Evolutionary conservation across 1,140 invertebrate genomes (phyloP).

Genomic region (Spodoptera frugiperda): DNA sequence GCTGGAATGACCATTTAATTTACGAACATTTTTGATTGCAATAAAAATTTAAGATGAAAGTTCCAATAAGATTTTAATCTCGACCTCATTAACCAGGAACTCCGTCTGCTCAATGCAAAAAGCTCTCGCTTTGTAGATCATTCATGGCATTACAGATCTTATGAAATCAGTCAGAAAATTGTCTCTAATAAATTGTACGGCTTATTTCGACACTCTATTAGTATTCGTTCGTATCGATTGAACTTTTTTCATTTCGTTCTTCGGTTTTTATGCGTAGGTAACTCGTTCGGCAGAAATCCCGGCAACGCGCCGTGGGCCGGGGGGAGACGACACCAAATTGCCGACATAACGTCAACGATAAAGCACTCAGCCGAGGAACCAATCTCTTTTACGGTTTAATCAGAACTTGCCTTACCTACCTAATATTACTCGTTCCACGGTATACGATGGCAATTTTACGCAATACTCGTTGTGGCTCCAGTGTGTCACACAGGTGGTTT

Average conservation of each 20-base stretch:
- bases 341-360: slow-evolving; percentile 73
- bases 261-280: slow-evolving; percentile 47
- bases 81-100: no score
- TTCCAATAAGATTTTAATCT: no score
- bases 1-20: no score
- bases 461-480: slow-evolving; percentile 52
- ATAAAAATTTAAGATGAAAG: no score
- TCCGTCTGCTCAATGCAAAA: no score
- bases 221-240: slow-evolving; percentile 44
- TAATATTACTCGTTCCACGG: slow-evolving; percentile 61
- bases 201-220: slow-evolving; percentile 40
- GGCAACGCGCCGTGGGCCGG: slow-evolving; percentile 51
- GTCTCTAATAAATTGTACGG: slow-evolving; percentile 29
- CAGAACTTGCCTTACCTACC: slow-evolving; percentile 68
- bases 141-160: neutral
- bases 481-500: slow-evolving; percentile 30
- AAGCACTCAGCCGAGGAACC: slow-evolving; percentile 72
- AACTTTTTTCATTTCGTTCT: slow-evolving; percentile 46
- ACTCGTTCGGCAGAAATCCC: slow-evolving; percentile 52
- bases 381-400: slow-evolving; percentile 81
- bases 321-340: slow-evolving; percentile 64
- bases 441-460: slow-evolving; percentile 61
- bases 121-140: no score
- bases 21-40: no score
- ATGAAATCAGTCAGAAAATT: slow-evolving; percentile 15